These are phyloP conservation scores for Diplolepis rosae DNA, from an alignment of 2,888 invertebrate genomes.

Conservation along the genomic window DNA sequence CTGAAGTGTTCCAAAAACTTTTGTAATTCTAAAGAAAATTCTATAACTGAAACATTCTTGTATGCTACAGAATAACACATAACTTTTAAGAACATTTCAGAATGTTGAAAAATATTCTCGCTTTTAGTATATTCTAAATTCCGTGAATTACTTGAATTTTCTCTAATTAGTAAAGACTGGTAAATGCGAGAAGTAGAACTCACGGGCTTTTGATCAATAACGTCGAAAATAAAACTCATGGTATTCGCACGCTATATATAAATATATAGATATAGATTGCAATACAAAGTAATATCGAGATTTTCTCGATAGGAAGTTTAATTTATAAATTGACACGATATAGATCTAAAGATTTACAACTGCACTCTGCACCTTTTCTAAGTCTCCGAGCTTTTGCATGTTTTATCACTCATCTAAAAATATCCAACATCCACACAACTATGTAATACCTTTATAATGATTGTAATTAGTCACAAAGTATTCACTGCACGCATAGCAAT, in stretches of 20 bases:
- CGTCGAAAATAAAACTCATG: conserved; percentile 11
- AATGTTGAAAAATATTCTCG: too few relatives aligned
- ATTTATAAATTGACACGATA: not conserved
- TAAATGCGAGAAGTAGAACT: conserved; percentile 13
- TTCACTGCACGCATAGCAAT: conserved; percentile 1
- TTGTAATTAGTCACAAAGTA: not conserved
- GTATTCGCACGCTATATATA: conserved; percentile 18
- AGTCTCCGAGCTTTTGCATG: conserved; percentile 55
- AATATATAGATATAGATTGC: not conserved
- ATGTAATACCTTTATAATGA: not conserved
- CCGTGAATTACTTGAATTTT: too few relatives aligned
- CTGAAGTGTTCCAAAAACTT: too few relatives aligned
- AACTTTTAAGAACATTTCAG: too few relatives aligned
- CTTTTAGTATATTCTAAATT: too few relatives aligned
- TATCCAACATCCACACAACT: conserved; percentile 3
- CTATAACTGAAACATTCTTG: too few relatives aligned
- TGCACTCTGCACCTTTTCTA: conserved; percentile 50
- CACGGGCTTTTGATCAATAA: not conserved
- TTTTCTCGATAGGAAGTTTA: not conserved
- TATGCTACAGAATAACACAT: too few relatives aligned
- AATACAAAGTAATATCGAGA: not conserved
- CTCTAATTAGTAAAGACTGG: too few relatives aligned
- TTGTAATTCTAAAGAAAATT: too few relatives aligned
- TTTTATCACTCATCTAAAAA: conserved; percentile 25
- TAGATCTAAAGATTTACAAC: conserved; percentile 39